Base-by-base conservation (phyloP, 2,113 vertebrate species). In the Lucifuga dentata region DNA sequence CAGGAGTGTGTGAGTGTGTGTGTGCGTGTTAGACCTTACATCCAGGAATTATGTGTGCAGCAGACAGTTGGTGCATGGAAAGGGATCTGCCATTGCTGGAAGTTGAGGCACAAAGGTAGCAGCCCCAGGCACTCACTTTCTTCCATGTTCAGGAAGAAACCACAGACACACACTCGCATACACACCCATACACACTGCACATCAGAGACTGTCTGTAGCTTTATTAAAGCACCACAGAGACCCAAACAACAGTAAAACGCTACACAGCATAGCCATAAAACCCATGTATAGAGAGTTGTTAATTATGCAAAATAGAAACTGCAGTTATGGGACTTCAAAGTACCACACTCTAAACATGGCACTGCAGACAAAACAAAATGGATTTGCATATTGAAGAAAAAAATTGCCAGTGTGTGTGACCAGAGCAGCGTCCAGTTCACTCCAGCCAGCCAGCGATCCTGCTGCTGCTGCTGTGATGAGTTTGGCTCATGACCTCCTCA, bases 401-500 rank as follows among this genome's bases (percentile, higher is more conserved):
- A 15, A 53, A 68, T 73, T 68, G 62, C 52, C 64, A 38, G 80
- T 76, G 73, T 84, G 80, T 79, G 68, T 83, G 76, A 74, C 72
- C 63, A 1, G 58, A 0, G 6, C 5, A 0, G 44, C 32, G 77
- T 78, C 73, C 75, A 23, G 74, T 63, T 57, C 13, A 2, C 53
- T 45, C 9, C 39, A 39, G 71, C 59, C 80, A 69, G 83, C 43
- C 86, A 84, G 40, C 15, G 65, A 86, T 89, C 82, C 75, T 60
- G 67, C 80, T 69, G 64, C 80, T 69, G 64, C 84, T 71, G 85
- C 78, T 67, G 80, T 58, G 80, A 78, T 74, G 84, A 67, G 73
- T 63, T 86, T 88, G 89, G 87, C 81, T 89, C 84, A 73, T 88
- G 81, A 89, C 86, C 87, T 88, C 84, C 77, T 80, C 35, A 1